These are phyloP conservation scores for Ptilodon capucinus DNA, from an alignment of 2,888 invertebrate genomes.

Conservation along the genomic window DNA sequence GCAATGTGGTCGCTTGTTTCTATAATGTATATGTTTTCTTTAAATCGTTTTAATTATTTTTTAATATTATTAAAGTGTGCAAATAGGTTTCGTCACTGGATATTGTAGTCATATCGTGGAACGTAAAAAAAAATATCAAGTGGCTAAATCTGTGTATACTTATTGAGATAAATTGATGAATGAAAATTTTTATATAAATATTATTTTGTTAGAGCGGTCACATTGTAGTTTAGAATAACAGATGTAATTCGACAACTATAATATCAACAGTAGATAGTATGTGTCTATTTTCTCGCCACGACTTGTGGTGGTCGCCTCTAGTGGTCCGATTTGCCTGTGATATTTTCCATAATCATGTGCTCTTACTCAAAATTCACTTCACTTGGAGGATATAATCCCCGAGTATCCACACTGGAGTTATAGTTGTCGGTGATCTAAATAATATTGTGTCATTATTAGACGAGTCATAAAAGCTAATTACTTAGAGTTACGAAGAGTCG, in stretches of 20 bases:
- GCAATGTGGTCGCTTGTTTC: slow-evolving; percentile 58
- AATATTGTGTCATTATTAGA: slow-evolving; percentile 53
- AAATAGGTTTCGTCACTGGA: slow-evolving; percentile 25
- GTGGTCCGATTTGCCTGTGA: slow-evolving; percentile 36
- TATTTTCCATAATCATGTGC: slow-evolving; percentile 14
- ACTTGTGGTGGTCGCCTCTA: slow-evolving; percentile 17
- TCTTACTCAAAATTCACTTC: background rate
- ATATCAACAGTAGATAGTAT: slow-evolving; percentile 13
- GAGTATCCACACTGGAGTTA: background rate
- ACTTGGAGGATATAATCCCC: background rate
- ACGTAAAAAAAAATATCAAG: slow-evolving; percentile 26
- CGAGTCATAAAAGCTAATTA: slow-evolving; percentile 59
- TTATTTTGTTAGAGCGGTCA: slow-evolving; percentile 32
- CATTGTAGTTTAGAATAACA: slow-evolving; percentile 30
- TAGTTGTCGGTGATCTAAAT: slow-evolving; percentile 35
- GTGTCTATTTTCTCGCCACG: background rate
- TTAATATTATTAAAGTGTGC: slow-evolving; percentile 3
- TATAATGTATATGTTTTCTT: background rate
- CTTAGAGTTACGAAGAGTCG: slow-evolving; percentile 54
- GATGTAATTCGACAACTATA: slow-evolving; percentile 44
- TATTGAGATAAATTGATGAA: background rate
- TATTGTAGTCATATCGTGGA: slow-evolving; percentile 30
- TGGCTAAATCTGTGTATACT: slow-evolving; percentile 18
- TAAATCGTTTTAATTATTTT: background rate
- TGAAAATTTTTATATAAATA: slow-evolving; percentile 6